These are phyloP conservation scores for Macrobrachium nipponense DNA, from an alignment of 1,140 invertebrate genomes.

Conservation along the genomic window DNA sequence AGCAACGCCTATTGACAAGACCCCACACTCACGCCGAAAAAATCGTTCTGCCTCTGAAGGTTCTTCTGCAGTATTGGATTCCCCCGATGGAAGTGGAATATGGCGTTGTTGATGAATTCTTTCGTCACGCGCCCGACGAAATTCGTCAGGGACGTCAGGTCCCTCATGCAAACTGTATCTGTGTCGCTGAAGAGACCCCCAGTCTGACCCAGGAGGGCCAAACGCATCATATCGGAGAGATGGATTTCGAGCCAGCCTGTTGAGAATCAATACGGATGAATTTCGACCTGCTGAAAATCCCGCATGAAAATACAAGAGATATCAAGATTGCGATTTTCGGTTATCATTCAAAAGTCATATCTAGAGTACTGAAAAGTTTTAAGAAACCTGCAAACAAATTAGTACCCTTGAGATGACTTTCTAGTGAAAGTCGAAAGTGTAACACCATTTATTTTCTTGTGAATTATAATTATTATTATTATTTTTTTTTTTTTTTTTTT, in stretches of 20 bases:
- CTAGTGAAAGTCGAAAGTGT: no score
- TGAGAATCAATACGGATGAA: neutral
- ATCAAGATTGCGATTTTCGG: neutral
- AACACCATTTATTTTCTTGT: no score
- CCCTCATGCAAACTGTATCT: constrained; percentile 2
- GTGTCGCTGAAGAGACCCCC: constrained; percentile 28
- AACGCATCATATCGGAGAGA: constrained; percentile 1
- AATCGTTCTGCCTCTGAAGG: neutral
- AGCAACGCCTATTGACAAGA: no score
- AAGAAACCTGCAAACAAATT: no score
- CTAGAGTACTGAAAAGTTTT: no score
- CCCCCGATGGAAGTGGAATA: constrained; percentile 10
- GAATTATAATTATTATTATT: no score
- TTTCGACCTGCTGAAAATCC: neutral
- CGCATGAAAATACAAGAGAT: no score
- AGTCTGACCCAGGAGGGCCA: neutral
- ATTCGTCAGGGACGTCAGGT: neutral
- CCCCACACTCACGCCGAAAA: neutral
- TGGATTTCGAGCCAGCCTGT: constrained; percentile 1
- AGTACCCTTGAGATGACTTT: no score
- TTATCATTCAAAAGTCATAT: neutral
- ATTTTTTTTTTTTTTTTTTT: no score
- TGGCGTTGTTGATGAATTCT: neutral
- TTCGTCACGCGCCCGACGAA: neutral
- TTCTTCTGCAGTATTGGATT: neutral